These are phyloP conservation scores for Heteromurus nitidus DNA, from an alignment of 2,888 invertebrate species.

Conservation along the genomic window DNA sequence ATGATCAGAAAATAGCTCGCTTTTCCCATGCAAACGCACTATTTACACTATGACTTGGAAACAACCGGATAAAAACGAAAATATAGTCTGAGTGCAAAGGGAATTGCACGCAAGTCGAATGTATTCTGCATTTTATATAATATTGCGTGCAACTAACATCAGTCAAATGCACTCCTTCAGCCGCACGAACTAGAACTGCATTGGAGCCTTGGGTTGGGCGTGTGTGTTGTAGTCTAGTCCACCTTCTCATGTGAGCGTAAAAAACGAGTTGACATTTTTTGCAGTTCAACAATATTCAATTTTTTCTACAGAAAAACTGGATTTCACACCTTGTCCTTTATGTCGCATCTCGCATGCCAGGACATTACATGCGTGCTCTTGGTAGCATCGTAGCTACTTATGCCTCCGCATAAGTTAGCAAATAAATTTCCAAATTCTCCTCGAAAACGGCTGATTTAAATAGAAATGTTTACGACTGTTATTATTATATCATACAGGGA, in stretches of 20 bases:
- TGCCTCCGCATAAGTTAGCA: too few species aligned
- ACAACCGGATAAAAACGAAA: constrained; percentile 38
- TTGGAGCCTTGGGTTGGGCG: too few species aligned
- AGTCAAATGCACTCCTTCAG: too few species aligned
- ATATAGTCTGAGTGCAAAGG: constrained; percentile 20
- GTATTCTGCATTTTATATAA: too few species aligned
- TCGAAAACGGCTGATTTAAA: constrained; percentile 52
- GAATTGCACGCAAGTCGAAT: too few species aligned
- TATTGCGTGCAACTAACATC: too few species aligned
- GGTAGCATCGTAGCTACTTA: too few species aligned
- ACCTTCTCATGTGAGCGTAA: neutral
- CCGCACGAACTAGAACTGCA: too few species aligned
- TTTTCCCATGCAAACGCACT: constrained; percentile 12
- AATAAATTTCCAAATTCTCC: constrained; percentile 38
- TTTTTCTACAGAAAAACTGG: neutral
- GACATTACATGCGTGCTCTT: constrained; percentile 24
- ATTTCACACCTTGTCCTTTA: constrained; percentile 1
- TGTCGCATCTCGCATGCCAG: neutral
- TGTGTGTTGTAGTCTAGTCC: too few species aligned
- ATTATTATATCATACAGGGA: constrained; percentile 49
- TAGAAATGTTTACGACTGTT: constrained; percentile 63
- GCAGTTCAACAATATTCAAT: neutral
- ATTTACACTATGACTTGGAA: constrained; percentile 56
- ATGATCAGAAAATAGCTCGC: constrained; percentile 50
- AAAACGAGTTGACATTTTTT: neutral